Conservation (phyloP, 35 echinoderm and acorn worm genomes). For the Stichopus chloronotus region DNA sequence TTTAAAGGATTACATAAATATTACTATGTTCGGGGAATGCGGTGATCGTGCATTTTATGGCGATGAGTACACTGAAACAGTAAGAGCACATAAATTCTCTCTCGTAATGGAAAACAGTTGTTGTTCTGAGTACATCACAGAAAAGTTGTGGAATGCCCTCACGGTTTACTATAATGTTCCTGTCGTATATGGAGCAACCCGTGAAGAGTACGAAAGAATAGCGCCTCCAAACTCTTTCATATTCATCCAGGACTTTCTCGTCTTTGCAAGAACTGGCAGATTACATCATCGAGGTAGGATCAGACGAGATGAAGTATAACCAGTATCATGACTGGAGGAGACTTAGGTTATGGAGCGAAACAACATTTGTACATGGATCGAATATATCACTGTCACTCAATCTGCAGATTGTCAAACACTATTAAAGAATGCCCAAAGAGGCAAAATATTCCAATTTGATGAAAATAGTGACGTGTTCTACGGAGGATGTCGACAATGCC, state of each 20-base stretch:
- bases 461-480: too few species aligned
- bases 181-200: conserved; percentile 52
- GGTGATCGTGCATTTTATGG: conserved; percentile 21
- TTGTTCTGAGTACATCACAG: conserved; percentile 54
- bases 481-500: conserved; percentile 41
- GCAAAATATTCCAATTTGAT: too few species aligned
- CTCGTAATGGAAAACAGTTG: conserved; percentile 51
- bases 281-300: too few species aligned
- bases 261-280: too few species aligned
- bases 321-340: conserved; percentile 42
- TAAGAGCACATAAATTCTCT: conserved; percentile 26
- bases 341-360: conserved; percentile 9
- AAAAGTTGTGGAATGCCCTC: conserved; percentile 53
- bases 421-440: too few species aligned
- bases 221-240: too few species aligned
- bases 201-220: too few species aligned
- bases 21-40: conserved; percentile 36
- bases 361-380: background rate
- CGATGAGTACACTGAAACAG: background rate
- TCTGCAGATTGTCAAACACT: too few species aligned
- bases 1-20: conserved; percentile 7
- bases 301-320: too few species aligned
- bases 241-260: too few species aligned
- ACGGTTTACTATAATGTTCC: conserved; percentile 3
- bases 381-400: too few species aligned